A percentile compares a stretch with the other conserved stretches of the same genome.
phyloP scores from a whole-genome alignment of 2,888 invertebrate genomes.

The Rhogogaster chlorosoma region DNA sequence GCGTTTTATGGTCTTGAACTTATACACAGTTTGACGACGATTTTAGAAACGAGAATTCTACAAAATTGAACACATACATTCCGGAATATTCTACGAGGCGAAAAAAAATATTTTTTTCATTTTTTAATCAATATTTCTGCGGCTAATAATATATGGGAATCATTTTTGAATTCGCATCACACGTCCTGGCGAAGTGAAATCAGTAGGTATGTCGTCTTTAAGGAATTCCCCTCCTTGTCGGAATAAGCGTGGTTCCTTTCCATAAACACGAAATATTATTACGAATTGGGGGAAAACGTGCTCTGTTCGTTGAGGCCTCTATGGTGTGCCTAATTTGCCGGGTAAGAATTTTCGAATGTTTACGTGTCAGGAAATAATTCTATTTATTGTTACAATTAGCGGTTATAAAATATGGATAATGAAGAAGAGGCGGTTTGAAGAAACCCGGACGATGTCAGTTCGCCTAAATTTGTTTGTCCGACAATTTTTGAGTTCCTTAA shows the following conservation, averaged over 20 bases:
- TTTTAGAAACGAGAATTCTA: neutral
- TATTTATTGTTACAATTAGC: neutral
- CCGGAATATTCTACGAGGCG: too few relatives aligned
- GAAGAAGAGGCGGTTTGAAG: neutral
- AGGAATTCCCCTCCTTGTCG: neutral
- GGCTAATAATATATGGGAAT: neutral
- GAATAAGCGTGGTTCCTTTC: neutral
- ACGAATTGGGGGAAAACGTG: neutral
- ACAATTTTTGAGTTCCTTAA: neutral
- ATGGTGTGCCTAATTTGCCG: neutral
- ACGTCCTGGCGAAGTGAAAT: neutral
- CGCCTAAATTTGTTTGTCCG: neutral
- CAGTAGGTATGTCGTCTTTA: neutral
- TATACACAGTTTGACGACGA: too few relatives aligned
- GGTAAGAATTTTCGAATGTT: neutral
- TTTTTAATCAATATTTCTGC: too few relatives aligned
- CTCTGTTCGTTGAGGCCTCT: neutral
- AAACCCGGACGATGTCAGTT: neutral
- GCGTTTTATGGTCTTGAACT: too few relatives aligned
- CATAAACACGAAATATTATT: neutral
- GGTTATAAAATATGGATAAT: neutral
- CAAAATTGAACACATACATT: neutral
- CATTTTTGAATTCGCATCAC: neutral
- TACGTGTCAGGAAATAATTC: neutral
- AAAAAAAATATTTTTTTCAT: neutral